Evolutionary conservation across 1,140 invertebrate genomes (phyloP).

Genomic region (Anadara kagoshimensis): DNA sequence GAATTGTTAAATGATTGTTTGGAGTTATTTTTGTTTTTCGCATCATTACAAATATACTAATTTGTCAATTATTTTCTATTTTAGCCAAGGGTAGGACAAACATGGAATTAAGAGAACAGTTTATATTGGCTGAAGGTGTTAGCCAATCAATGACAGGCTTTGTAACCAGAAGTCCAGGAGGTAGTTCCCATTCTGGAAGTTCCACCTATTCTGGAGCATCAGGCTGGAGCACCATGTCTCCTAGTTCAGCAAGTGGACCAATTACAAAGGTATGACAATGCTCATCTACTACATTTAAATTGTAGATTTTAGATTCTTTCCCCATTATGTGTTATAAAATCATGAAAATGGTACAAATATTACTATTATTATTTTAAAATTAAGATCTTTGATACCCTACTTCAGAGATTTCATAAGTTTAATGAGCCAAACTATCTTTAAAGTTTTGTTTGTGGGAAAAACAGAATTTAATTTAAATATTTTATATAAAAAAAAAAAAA

Average conservation of each 20-base stretch:
- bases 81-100: conserved; percentile 99
- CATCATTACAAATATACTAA: background rate
- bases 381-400: no score
- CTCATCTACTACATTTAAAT: no score
- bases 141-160: conserved; percentile 98
- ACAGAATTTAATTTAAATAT: no score
- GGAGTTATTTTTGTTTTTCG: conserved; percentile 5
- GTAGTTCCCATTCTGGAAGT: conserved; percentile 63
- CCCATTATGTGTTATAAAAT: no score
- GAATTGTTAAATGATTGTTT: background rate
- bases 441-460: no score
- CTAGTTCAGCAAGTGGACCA: conserved; percentile 62
- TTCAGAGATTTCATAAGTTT: no score
- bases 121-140: conserved; percentile 97
- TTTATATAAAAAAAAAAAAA: no score
- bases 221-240: conserved; percentile 57
- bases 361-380: no score
- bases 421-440: no score
- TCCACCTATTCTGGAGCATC: conserved; percentile 58
- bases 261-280: conserved; percentile 70
- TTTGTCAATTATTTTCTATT: conserved; percentile 28
- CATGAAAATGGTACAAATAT: no score
- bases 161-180: conserved; percentile 80
- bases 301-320: no score
- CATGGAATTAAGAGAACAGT: conserved; percentile 98